phyloP scores from a whole-genome alignment of 2,888 invertebrate genomes.

The Strigamia maritima region DNA sequence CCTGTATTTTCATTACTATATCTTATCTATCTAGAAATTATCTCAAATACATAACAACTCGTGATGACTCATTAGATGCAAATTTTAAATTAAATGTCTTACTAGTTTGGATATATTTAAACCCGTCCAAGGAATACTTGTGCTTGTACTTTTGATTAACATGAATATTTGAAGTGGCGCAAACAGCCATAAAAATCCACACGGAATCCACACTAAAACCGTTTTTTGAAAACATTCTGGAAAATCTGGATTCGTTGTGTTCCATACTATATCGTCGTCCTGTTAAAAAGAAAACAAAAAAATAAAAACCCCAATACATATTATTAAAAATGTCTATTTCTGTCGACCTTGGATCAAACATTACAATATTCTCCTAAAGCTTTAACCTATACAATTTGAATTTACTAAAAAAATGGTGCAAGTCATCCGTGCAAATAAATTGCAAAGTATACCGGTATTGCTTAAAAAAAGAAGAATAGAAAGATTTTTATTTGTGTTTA shows the following conservation, averaged over 20 bases:
- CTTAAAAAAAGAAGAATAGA: not conserved
- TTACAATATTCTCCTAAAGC: not conserved
- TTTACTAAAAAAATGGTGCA: not conserved
- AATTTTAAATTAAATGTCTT: conserved; percentile 41
- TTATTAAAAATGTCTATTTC: not conserved
- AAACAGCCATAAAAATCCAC: conserved; percentile 49
- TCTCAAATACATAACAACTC: no score
- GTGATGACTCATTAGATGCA: no score
- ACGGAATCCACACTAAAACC: conserved; percentile 55
- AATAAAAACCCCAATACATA: not conserved
- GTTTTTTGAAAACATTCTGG: conserved; percentile 62
- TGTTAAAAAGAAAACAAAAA: conserved; percentile 55
- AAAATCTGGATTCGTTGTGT: conserved; percentile 76
- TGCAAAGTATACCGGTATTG: no score
- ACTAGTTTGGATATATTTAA: conserved; percentile 68
- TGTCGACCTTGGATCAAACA: not conserved
- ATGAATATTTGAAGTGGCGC: conserved; percentile 46
- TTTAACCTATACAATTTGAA: not conserved
- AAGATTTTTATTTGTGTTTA: not conserved
- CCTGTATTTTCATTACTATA: no score
- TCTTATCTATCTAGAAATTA: no score
- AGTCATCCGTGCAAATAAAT: not conserved
- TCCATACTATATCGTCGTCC: conserved; percentile 75
- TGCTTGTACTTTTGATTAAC: conserved; percentile 42
- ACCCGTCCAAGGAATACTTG: conserved; percentile 46